phyloP scores from a whole-genome alignment of 2,888 invertebrate species.

The Spodoptera littoralis region DNA sequence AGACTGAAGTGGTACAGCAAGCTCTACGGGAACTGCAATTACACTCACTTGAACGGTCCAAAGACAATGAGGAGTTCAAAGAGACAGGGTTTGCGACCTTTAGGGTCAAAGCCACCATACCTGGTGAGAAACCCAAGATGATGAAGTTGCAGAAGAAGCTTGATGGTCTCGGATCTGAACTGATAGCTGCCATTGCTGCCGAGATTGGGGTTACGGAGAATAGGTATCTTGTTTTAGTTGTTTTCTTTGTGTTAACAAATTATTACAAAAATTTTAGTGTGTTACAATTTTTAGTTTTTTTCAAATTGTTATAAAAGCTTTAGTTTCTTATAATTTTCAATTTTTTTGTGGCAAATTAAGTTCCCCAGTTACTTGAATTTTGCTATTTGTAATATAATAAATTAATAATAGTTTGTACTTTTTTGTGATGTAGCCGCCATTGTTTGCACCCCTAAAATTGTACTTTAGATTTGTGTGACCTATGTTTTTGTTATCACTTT shows the following conservation, averaged over 20 bases:
- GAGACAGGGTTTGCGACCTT: conserved; percentile 93
- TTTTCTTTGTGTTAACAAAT: too few relatives aligned
- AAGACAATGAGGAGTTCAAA: conserved; percentile 91
- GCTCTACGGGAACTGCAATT: conserved; percentile 90
- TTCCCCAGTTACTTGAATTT: too few relatives aligned
- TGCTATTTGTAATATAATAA: too few relatives aligned
- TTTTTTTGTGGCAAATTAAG: too few relatives aligned
- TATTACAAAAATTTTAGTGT: too few relatives aligned
- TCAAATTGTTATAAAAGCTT: too few relatives aligned
- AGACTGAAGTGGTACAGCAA: conserved; percentile 83
- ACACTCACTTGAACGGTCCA: conserved; percentile 92
- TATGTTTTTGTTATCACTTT: conserved; percentile 25
- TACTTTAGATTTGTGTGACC: neutral
- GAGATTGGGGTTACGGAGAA: conserved; percentile 77
- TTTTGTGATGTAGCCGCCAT: too few relatives aligned
- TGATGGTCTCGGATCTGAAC: conserved; percentile 84
- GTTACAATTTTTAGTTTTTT: too few relatives aligned
- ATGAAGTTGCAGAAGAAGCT: conserved; percentile 89
- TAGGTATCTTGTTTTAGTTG: conserved; percentile 69
- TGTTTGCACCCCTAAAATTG: too few relatives aligned
- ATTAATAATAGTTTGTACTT: too few relatives aligned
- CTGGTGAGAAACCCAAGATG: conserved; percentile 83
- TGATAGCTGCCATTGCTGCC: conserved; percentile 87
- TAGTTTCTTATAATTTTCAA: too few relatives aligned
- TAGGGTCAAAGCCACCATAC: conserved; percentile 90